Base-by-base conservation (phyloP, 2,888 invertebrate genomes). In the Dryococelus australis region DNA sequence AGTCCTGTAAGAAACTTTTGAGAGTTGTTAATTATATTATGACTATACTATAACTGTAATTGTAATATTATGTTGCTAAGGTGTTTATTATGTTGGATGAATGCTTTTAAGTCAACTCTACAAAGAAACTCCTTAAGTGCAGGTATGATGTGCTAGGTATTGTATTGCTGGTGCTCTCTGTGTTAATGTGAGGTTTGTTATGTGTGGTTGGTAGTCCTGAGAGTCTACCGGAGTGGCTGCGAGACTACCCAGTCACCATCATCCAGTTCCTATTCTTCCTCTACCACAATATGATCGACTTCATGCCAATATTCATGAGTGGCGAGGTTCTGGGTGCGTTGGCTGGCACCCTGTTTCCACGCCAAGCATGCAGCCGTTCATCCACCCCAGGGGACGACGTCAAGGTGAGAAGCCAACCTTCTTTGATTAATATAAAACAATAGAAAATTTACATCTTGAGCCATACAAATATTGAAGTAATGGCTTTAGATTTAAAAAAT, bases 261-360 rank as follows among this genome's bases (percentile, higher is more conserved):
- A 95, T 97, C 87, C 97, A 97, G 92, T 97, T 99, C 90, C 93
- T 99, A 79, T 97, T 98, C 91, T 99, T 98, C 91, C 94, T 99
- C 26, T 99, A 99, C 93, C 98, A 99, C 92, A 98, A 99, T 91
- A 95, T 98, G 90, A 96, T 97, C 0, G 98, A 99, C 92, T 98
- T 99, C 91, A 97, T 97, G 93, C 96, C 97, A 13, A 95, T 98
- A 24, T 97, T 98, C 93, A 98, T 98, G 96, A 96, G 96, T 1
- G 96, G 96, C 0, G 99, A 99, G 92, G 98, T 99, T 28, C 93
- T 99, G 35, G 95, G 95, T 20, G 97, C 97, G 0, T 93, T 99
- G 86, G 97, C 98, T 0, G 95, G 97, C 0, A 97, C 97, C 0
- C 94, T 99, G 27, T 99, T 99, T 92, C 97, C 97, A 88, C 92